Evolutionary conservation across 2,888 invertebrate species (phyloP).

Genomic region (Candidula unifasciata): DNA sequence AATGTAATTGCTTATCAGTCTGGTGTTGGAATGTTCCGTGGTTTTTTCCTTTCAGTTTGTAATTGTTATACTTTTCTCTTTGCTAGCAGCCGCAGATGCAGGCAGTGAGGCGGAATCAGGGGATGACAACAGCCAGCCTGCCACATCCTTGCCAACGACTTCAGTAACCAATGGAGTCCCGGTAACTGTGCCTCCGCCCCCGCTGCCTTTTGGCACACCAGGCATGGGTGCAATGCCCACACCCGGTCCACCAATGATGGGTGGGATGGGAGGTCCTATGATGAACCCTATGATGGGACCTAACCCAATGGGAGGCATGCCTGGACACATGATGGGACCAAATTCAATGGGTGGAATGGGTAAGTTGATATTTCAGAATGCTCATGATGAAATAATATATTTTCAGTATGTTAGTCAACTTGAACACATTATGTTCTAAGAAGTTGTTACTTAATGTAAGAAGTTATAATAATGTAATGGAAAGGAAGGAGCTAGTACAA

Average conservation of each 20-base stretch:
- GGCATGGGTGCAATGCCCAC: conserved; percentile 65
- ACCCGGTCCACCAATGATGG: conserved; percentile 62
- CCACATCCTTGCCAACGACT: conserved; percentile 20
- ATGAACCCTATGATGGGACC: conserved; percentile 69
- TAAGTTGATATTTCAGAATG: too few species aligned
- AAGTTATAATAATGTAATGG: too few species aligned
- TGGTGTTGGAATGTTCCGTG: too few species aligned
- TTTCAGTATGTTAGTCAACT: too few species aligned
- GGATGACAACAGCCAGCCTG: conserved; percentile 45
- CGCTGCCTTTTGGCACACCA: conserved; percentile 56
- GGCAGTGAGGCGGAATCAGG: conserved; percentile 29
- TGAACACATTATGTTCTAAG: too few species aligned
- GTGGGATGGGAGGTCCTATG: conserved; percentile 65
- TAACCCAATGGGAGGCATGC: conserved; percentile 67
- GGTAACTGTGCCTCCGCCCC: conserved; percentile 46
- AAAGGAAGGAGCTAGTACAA: not conserved
- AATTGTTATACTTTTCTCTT: not conserved
- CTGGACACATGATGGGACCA: conserved; percentile 46
- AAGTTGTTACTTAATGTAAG: too few species aligned
- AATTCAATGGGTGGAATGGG: conserved; percentile 56
- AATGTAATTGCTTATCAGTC: too few species aligned
- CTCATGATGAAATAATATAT: too few species aligned
- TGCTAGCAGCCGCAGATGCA: conserved; percentile 27
- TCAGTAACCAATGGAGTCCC: conserved; percentile 39
- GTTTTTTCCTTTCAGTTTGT: not conserved